Evolutionary conservation across 1,140 invertebrate species (phyloP), one percentile per base, ranked within the genome.

Genomic region (Palaemon carinicauda): DNA sequence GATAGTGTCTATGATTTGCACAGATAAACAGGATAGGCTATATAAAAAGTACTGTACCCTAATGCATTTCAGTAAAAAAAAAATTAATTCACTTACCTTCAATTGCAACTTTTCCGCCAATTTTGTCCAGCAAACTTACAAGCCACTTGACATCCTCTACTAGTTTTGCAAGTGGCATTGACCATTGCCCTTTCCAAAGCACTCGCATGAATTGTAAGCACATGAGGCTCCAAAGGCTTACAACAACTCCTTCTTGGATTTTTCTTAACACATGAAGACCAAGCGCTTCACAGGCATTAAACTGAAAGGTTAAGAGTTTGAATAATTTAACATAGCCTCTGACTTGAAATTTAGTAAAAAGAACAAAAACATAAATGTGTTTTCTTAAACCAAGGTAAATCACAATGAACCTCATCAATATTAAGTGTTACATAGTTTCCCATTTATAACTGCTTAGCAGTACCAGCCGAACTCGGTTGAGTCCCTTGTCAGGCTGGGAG

Each of bases 211-310:
- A 65, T 17, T 74, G 60, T 21, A 86, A 15, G 21, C 84, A 86
- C 27, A 86, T 65, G 21, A 86, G 52, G 41, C 84, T 86, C 84
- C 84, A 86, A 17, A 86, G 50, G 56, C 84, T 86, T 10, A 56
- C 65, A 54, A 86, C 65, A 17, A 51, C 77, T 5, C 84, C 84
- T 27, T 53, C 29, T 51, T 86, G 84, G 51, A 86, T 86, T 24
- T 54, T 79, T 1, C 78, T 54, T 41, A 86, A 53, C 51, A 86
- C 33, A 21, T 86, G 84, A 19, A 65, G 52, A 17, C 77, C 84
- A 3, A 86, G 84, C 14, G 56, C 50, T 71, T 86, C 84, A 73
- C 84, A 86, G 0, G 77, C 84, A 80, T 51, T 73, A 17, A 86
- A 27, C 84, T 86, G 84, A 0, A 31, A 21, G 3, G 21, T n/a